Evolutionary conservation across 2,797 vertebrate species (phyloP), one percentile per base, ranked within the genome.

Genomic region (Anas capensis): DNA sequence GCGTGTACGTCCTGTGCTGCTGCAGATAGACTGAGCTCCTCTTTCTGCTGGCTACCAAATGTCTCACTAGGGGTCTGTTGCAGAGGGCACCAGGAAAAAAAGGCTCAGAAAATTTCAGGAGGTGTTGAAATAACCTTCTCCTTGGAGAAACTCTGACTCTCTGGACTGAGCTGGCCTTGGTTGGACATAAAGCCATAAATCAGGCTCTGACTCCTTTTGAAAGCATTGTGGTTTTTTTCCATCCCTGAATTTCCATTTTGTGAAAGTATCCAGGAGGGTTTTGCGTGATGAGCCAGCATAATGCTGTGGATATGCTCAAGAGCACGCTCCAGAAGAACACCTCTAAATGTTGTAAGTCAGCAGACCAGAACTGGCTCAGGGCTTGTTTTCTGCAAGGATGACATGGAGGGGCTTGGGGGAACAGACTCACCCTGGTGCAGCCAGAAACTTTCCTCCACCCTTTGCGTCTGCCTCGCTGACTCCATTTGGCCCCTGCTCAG

Each of bases 131-230:
- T 53, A 91, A n/a, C 18, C 38, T 91, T 53, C 60, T 86, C 36
- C 46, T 90, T 82, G 64, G 53, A 92, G 71, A 90, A 94, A 86
- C 77, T 60, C 77, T 94, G 82, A 79, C 48, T 87, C 34, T 86
- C 15, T 72, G 53, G 66, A 62, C 56, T 19, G 70, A 90, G 62
- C 10, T 80, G 69, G n/a, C 24, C 33, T 18, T 86, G 69, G 44
- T 58, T 72, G 49, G 65, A 78, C 15, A 72, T 14, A 92, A 90
- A 93, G 42, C 65, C 53, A 71, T 93, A 92, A 96, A 95, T 94
- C 93, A 95, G 44, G 31, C 14, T 34, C n/a, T 71, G 86, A 18
- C 40, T 94, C 18, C 11, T 92, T 92, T 92, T 75, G 69, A 93
- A 93, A 92, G 44, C 44, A 65, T 1, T 65, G 10, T 29, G 11